These are phyloP conservation scores for Hydrotaea cyrtoneurina DNA, from an alignment of 2,888 invertebrate genomes.

Conservation along the genomic window DNA sequence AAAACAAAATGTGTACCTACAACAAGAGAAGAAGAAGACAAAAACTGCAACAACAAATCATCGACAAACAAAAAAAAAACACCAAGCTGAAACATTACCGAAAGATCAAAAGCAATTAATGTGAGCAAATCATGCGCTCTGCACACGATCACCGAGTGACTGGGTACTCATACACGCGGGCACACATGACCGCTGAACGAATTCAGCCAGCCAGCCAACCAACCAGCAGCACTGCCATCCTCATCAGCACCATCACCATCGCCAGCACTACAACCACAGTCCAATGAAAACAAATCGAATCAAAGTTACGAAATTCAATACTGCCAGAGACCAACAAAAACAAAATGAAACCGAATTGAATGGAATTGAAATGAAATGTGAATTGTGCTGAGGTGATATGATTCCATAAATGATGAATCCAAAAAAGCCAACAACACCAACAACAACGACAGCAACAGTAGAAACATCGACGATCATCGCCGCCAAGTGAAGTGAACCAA, in stretches of 20 bases:
- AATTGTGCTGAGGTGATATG: slow-evolving; percentile 53
- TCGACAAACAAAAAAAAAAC: too few relatives aligned
- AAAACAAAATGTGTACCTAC: neutral
- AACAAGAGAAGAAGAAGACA: slow-evolving; percentile 16
- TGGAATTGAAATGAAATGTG: slow-evolving; percentile 34
- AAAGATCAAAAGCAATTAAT: slow-evolving; percentile 54
- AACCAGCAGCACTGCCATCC: slow-evolving; percentile 24
- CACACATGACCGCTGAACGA: slow-evolving; percentile 40
- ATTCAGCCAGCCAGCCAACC: slow-evolving; percentile 32
- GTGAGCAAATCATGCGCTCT: slow-evolving; percentile 36
- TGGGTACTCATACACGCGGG: slow-evolving; percentile 14
- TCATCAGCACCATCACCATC: slow-evolving; percentile 6
- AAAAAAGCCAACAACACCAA: slow-evolving; percentile 22
- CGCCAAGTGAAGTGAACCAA: slow-evolving; percentile 3
- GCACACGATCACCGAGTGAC: slow-evolving; percentile 45
- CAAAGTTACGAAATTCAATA: slow-evolving; percentile 63
- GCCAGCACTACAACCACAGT: neutral
- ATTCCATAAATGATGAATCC: slow-evolving; percentile 60
- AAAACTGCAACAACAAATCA: slow-evolving; percentile 52
- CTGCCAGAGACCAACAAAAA: neutral
- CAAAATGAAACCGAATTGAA: slow-evolving; percentile 42
- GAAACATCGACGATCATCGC: slow-evolving; percentile 10
- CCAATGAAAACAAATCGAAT: slow-evolving; percentile 43
- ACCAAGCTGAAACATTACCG: slow-evolving; percentile 22
- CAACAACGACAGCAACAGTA: too few relatives aligned